Base-by-base conservation (phyloP, 64 coral and sea anemone species). In the Dendrophyllia cribrosa region DNA sequence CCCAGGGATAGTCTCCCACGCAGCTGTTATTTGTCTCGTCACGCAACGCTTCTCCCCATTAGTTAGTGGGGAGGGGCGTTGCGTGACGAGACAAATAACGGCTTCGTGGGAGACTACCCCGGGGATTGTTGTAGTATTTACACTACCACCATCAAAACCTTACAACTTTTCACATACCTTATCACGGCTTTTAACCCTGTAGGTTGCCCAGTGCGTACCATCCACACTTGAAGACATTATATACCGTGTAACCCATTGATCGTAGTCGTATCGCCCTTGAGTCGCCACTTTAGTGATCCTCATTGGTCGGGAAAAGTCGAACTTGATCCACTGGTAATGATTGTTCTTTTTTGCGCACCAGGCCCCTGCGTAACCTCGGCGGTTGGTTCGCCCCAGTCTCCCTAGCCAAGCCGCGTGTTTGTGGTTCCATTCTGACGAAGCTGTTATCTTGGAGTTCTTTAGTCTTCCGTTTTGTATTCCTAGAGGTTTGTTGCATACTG, bases 261-360 rank as follows among this genome's bases (percentile, higher is more conserved):
- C 52, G 26, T 64, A 58, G 48, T 93, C 79, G 12, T 66, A 58
- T 7, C 91, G 71, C 43, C 91, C 91, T 67, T 93, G 91, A 5
- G 82, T 93, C 16, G 85, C 91, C 24, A 93, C 75, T 51, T 85
- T 64, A 0, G 82, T 93, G 48, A 93, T 50, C 59, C 15, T 77
- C 74, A 51, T 93, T 45, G 85, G 45, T 43, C 91, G 71, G 55
- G 66, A 26, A 24, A 93, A 93, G 25, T 93, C 91, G 56, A 93
- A 89, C 76, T 95, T 89, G 6, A 95, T 53, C 94, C 94, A 95
- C 21, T 91, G 88, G n/a, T 90, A 78, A 53, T 86, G 47, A 77
- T 87, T 86, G 53, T 88, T 91, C 56, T 70, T 43, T 64, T 62
- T 71, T n/a, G 94, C 22, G 21, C 68, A 26, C 94, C 94, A 95